Conservation (phyloP, 53 echinoderm and acorn worm genomes). For the Pentamera pediparva region DNA sequence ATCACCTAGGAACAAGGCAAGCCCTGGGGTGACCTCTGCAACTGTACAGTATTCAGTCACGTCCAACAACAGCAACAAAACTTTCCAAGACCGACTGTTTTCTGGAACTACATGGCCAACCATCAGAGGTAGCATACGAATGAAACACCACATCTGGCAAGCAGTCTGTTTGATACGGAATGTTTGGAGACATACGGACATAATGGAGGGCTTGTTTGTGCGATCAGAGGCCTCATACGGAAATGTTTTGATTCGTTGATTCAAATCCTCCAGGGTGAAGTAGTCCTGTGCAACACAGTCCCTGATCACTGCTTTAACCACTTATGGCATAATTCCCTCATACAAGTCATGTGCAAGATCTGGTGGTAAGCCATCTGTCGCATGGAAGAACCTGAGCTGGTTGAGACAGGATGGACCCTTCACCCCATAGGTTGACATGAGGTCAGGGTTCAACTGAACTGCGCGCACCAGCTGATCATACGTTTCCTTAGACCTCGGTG, state of each 20-base stretch:
- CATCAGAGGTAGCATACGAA: slow-evolving; percentile 11
- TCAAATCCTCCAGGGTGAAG: background rate
- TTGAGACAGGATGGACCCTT: slow-evolving; percentile 3
- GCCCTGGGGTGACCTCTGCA: background rate
- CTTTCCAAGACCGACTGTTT: background rate
- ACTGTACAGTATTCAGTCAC: slow-evolving; percentile 8
- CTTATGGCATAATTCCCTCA: slow-evolving; percentile 15
- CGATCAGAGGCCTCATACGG: slow-evolving; percentile 23
- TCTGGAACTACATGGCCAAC: slow-evolving; percentile 9
- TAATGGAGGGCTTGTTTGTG: slow-evolving; percentile 3
- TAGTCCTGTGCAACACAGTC: background rate
- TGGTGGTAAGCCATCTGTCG: background rate
- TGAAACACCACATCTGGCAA: slow-evolving; percentile 10
- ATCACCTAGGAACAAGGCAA: slow-evolving; percentile 1
- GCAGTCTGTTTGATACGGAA: slow-evolving; percentile 14
- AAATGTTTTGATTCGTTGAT: background rate
- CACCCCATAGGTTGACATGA: background rate
- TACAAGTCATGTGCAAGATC: slow-evolving; percentile 17
- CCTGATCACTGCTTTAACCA: slow-evolving; percentile 1
- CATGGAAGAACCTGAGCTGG: background rate
- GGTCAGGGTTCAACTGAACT: background rate
- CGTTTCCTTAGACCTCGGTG: background rate
- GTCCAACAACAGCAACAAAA: background rate
- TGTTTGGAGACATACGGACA: background rate
- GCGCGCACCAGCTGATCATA: slow-evolving; percentile 1